Base-by-base conservation (phyloP, 2,888 invertebrate species). In the Nymphalis c-album region DNA sequence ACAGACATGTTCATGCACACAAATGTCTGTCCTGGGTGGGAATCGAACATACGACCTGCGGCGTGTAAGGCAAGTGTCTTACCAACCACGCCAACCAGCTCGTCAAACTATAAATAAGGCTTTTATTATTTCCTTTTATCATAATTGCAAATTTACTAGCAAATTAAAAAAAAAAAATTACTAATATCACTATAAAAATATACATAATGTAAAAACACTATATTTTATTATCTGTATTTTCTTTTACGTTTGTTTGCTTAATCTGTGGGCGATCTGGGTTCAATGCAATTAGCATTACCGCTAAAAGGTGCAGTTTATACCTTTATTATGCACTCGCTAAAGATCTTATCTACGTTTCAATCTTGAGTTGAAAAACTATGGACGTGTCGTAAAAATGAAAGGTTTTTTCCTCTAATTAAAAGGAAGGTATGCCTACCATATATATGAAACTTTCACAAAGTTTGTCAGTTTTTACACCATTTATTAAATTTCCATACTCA, bases 281-380 rank as follows among this genome's bases (percentile, higher is more conserved):
- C 47, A 66, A 50, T 53, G 60, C 66, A 69, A 69, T 69, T 69
- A 69, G 60, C 66, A 45, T 50, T n/a, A 45, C 63, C 57, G 66
- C 50, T 69, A 63, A 63, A 53, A 63, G 67, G 55, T 60, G n/a
- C 46, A 16, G 53, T 65, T 62, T 63, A 66, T 60, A 58, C 53
- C 60, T 65, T 66, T 63, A 65, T 66, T 68, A 51, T 71, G 58
- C 62, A 62, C 57, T 47, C 55, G 64, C 53, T 61, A 53, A 70
- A 61, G 63, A 64, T 40, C 35, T 57, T 57, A 57, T 57, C 57
- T 35, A 8, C 2, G 53, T n/a, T 35, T 26, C 55, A 55, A 55
- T 55, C 55, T 57, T 18, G 10, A 40, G 18, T 57, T 57, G 10
- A 10, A 57, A 48, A 18, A 40, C 35, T 57, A 55, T 55, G 7